A percentile compares a stretch with the other conserved stretches of the same genome.
Conservation (phyloP, 1,140 invertebrate species). For the Papilio xuthus region DNA sequence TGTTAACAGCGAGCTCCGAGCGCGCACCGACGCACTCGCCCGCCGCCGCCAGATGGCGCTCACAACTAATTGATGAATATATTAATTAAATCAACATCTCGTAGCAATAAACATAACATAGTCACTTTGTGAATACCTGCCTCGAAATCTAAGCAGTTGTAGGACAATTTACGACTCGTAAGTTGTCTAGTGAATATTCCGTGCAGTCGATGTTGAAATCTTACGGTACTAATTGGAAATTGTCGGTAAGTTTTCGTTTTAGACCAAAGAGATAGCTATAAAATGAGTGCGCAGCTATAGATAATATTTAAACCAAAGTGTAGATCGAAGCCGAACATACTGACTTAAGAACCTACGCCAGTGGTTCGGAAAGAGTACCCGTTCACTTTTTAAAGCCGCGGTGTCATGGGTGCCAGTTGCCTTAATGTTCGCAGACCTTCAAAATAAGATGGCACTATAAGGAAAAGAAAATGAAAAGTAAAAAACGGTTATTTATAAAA, state of each 20-base stretch:
- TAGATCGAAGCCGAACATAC: too few species aligned
- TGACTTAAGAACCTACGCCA: too few species aligned
- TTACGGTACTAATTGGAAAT: not conserved
- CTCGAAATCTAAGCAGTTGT: not conserved
- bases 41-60: not conserved
- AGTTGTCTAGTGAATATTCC: not conserved
- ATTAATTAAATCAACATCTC: conserved; percentile 13
- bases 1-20: not conserved
- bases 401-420: too few species aligned
- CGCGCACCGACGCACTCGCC: not conserved
- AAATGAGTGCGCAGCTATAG: too few species aligned
- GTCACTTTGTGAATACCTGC: not conserved
- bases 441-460: too few species aligned
- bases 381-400: too few species aligned
- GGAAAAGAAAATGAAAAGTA: too few species aligned
- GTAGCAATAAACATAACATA: not conserved
- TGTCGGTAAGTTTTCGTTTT: not conserved
- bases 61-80: not conserved
- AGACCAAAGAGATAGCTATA: not conserved
- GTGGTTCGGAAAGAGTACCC: too few species aligned
- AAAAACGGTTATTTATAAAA: too few species aligned
- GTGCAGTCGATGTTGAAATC: not conserved
- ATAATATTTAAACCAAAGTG: too few species aligned
- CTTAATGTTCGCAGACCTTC: too few species aligned
- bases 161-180: not conserved